Evolutionary conservation across 2,797 vertebrate genomes (phyloP), one percentile per base, ranked within the genome.

Genomic region (Molossus alvarezi): DNA sequence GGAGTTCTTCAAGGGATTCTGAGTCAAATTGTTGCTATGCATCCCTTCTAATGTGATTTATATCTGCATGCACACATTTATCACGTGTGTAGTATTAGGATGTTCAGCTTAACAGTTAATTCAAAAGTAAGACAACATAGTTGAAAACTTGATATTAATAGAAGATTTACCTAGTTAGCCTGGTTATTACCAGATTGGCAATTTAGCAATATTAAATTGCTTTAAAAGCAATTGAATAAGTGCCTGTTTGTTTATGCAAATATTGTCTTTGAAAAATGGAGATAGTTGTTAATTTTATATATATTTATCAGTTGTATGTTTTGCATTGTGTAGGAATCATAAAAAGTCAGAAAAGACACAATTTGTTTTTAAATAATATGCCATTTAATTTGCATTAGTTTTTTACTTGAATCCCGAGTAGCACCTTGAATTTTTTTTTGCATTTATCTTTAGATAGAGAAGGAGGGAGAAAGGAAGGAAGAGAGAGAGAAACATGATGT

Each of bases 11-110:
- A 79, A 90, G 58, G 29, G 65, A 45, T 75, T 71, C 23, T 69
- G 37, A 84, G 62, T 87, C 7, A 81, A 95, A 92, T 85, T 77
- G 85, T 53, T 69, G 9, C 95, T 94, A 80, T 15, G 71, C 48
- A 71, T 67, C 9, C 48, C 13, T 91, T 91, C 18, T 90, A 41
- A 45, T 2, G 23, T 27, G 27, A 33, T 18, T 14, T 51, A 17
- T 64, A 27, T 45, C 7, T 37, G 23, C 8, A 14, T 15, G 23
- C 11, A 57, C 15, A 75, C 13, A 64, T n/a, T 67, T 60, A 29
- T 62, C 11, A 67, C 1, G 11, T 27, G 6, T 57, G n/a, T 67
- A 64, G 55, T 72, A 91, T 9, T 55, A 29, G 53, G 27, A 57
- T 77, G 4, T 41, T 84, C 55, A 65, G 13, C 29, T 83, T 72